A percentile compares a stretch with the other conserved stretches of the same genome.
Evolutionary conservation across 2,888 invertebrate genomes (phyloP).

Genomic region (Flexamia atlantica): DNA sequence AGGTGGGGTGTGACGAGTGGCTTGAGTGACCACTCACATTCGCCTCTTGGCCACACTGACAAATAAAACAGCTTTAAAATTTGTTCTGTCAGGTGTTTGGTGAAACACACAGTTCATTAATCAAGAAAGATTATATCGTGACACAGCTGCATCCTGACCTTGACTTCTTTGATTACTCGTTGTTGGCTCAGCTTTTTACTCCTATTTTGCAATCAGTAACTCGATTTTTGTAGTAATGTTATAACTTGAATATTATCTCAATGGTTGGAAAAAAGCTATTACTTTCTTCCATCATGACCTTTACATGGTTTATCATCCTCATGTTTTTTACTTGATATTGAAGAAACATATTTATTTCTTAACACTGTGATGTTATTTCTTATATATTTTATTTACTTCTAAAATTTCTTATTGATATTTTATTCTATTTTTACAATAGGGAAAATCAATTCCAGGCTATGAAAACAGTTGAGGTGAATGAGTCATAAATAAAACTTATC

Average conservation of each 20-base stretch:
- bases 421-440: too few relatives aligned
- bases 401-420: too few relatives aligned
- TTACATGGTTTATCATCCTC: not conserved
- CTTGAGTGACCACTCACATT: too few relatives aligned
- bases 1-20: too few relatives aligned
- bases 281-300: not conserved
- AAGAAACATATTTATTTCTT: too few relatives aligned
- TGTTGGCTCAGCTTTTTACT: conserved; percentile 32
- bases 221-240: not conserved
- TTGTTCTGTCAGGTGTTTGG: conserved; percentile 5
- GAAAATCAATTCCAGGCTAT: too few relatives aligned
- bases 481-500: too few relatives aligned
- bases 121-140: conserved; percentile 18
- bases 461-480: too few relatives aligned
- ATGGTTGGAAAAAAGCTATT: not conserved
- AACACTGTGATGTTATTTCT: too few relatives aligned
- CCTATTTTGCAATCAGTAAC: not conserved
- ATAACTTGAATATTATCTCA: not conserved
- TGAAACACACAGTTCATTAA: not conserved
- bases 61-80: too few relatives aligned
- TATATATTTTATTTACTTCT: too few relatives aligned
- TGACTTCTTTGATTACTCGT: not conserved
- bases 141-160: conserved; percentile 30
- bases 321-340: not conserved
- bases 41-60: too few relatives aligned